These are phyloP conservation scores for Orius insidiosus DNA, from an alignment of 1,140 invertebrate genomes.

Conservation along the genomic window DNA sequence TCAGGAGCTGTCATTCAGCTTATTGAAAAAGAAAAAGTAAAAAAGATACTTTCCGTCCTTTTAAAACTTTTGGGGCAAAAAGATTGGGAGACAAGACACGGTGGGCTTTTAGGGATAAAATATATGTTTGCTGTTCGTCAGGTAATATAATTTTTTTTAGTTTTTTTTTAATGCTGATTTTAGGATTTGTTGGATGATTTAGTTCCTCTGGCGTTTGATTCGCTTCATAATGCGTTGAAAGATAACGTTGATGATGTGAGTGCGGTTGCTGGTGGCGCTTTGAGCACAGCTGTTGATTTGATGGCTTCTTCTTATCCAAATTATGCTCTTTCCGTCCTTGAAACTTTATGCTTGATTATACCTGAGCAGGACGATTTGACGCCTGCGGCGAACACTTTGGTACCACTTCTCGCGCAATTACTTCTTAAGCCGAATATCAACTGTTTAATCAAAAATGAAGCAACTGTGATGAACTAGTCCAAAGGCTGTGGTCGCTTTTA, in stretches of 20 bases:
- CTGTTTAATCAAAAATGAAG: conserved; percentile 23
- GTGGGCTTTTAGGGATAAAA: conserved; percentile 80
- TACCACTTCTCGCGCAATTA: conserved; percentile 81
- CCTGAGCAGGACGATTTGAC: conserved; percentile 81
- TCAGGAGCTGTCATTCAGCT: conserved; percentile 43
- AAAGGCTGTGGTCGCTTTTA: conserved; percentile 83
- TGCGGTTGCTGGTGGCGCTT: conserved; percentile 74
- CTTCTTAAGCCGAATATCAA: conserved; percentile 46
- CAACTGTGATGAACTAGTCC: conserved; percentile 30
- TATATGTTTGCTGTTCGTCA: conserved; percentile 76
- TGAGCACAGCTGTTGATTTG: conserved; percentile 64
- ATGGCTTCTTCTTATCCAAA: conserved; percentile 32
- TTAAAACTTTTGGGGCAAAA: conserved; percentile 54
- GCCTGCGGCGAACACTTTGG: conserved; percentile 81
- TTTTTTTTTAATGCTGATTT: conserved; percentile 17
- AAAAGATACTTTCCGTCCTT: conserved; percentile 48
- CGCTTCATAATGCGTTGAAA: conserved; percentile 50
- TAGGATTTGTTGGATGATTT: conserved; percentile 50
- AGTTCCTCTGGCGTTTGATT: conserved; percentile 47
- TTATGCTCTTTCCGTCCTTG: conserved; percentile 32
- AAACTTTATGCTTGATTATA: conserved; percentile 50
- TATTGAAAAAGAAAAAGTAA: conserved; percentile 40
- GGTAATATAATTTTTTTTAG: too few relatives aligned
- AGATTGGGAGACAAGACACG: conserved; percentile 91
- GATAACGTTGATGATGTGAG: conserved; percentile 87